Evolutionary conservation across 2,113 vertebrate genomes (phyloP), one percentile per base, ranked within the genome.

Genomic region (Scatophagus argus): DNA sequence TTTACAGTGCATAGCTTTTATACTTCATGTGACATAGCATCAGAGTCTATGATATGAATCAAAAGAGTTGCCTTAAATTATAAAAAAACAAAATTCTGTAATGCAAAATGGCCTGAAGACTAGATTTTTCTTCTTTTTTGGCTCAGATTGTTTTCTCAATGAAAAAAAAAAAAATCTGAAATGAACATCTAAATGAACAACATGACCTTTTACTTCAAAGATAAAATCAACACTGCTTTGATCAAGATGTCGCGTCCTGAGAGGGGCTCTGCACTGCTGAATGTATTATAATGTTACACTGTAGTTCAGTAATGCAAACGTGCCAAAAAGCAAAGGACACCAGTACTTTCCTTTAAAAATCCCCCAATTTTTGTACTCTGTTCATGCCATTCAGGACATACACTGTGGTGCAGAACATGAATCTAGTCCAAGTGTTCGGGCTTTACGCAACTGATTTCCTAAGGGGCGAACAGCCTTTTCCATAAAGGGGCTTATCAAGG

Each of bases 401-500:
- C 39, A 7, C 62, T 29, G 67, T 59, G 12, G 47, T 29, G 43
- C 21, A 9, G 63, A 46, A 29, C 78, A 39, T 58, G 43, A 3
- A 67, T 43, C 74, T 32, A 8, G 61, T 36, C 34, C 49, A 2
- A 58, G 71, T 16, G 80, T 34, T 65, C 46, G 14, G 74, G 56
- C 82, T 73, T 73, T 41, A 69, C 61, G 56, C 17, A 9, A 1
- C 61, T 77, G 79, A 83, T 86, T 84, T 89, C 84, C 86, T 77
- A 46, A 32, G 86, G 84, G 88, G 81, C 32, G 14, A 52, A 2
- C 65, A 38, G 72, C 79, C 58, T 79, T 82, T 59, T 84, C 82
- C 78, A 82, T 75, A 81, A 84, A 89, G 77, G 83, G 75, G 75
- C 59, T 88, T 71, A 85, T 85, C 70, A 29, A 80, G 69, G 81